Base-by-base conservation (phyloP, 2,113 vertebrate genomes). In the Tautogolabrus adspersus region DNA sequence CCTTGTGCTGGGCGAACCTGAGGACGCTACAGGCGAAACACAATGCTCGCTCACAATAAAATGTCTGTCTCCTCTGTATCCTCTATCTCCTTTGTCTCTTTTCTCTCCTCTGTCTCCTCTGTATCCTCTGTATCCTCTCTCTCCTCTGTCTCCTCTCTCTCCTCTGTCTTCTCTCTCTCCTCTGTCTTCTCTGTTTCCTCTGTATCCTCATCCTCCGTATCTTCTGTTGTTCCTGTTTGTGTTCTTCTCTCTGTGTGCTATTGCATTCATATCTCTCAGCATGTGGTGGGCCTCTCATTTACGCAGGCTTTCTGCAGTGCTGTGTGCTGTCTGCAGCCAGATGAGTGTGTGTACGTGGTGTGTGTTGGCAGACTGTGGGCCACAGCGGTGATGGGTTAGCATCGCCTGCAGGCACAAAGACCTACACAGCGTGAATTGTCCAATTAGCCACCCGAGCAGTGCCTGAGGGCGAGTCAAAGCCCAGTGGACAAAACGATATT, bases 401-500 rank as follows among this genome's bases (percentile, higher is more conserved):
- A 72, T 34, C 12, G 59, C 84, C 79, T 61, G 59, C 61, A 61
- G 76, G 76, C 83, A 81, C 59, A 15, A 8, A 66, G 30, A 73
- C 81, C 55, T 30, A 3, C 52, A 47, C 61, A 57, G 77, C 78
- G 66, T 3, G 75, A 77, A 72, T 72, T 10, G 70, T 81, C 76
- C 81, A 85, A 82, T 90, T 80, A 87, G 63, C 26, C 77, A 85
- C 66, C 83, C 55, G 81, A 81, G 62, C 68, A 23, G 16, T 10
- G 71, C 18, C 10, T 0, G 22, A 21, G 62, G 37, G n/a, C 65
- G 3, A 66, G 38, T 58, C 11, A 54, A 67, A 59, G 34, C 51
- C 47, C 21, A 21, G 30, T 59, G 57, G 6, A 34, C 64, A 38
- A 49, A 19, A 26, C 6, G 9, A 67, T 52, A n/a, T n/a, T n/a